These are phyloP conservation scores for Diarsia dahlii DNA, from an alignment of 2,888 invertebrate genomes.

Conservation along the genomic window DNA sequence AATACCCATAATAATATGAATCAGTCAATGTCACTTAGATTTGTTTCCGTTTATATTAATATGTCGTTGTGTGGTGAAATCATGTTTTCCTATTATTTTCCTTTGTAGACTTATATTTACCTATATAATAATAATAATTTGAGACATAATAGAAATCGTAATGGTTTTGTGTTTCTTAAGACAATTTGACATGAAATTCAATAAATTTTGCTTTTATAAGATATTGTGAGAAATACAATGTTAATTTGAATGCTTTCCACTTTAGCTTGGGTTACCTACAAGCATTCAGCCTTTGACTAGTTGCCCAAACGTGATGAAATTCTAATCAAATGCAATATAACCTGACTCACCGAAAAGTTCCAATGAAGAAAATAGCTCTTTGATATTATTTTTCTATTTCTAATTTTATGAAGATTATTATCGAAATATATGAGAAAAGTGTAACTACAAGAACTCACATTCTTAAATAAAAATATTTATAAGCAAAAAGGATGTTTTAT, in stretches of 20 bases:
- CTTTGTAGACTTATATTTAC: conserved; percentile 79
- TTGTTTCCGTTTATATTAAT: conserved; percentile 72
- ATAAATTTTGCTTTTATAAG: conserved; percentile 79
- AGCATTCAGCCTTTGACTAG: conserved; percentile 69
- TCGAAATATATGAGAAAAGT: conserved; percentile 87
- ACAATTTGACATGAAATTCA: conserved; percentile 76
- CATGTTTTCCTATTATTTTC: conserved; percentile 81
- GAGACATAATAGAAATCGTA: conserved; percentile 85
- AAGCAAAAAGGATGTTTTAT: conserved; percentile 84
- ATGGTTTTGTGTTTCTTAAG: conserved; percentile 81
- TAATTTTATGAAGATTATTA: conserved; percentile 90
- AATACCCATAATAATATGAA: conserved; percentile 82
- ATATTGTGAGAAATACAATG: conserved; percentile 69
- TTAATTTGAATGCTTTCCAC: conserved; percentile 65
- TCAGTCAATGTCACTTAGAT: conserved; percentile 78
- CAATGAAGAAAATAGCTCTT: conserved; percentile 87
- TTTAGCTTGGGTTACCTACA: conserved; percentile 58
- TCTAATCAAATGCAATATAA: conserved; percentile 72
- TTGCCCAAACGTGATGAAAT: conserved; percentile 72
- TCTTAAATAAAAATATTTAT: conserved; percentile 90
- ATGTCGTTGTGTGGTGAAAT: conserved; percentile 86
- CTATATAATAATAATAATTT: conserved; percentile 81
- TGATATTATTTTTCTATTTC: conserved; percentile 91
- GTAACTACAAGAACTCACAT: conserved; percentile 88
- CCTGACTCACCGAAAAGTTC: conserved; percentile 86